Conservation (phyloP, 2,797 vertebrate species). For the Garrulus glandarius region DNA sequence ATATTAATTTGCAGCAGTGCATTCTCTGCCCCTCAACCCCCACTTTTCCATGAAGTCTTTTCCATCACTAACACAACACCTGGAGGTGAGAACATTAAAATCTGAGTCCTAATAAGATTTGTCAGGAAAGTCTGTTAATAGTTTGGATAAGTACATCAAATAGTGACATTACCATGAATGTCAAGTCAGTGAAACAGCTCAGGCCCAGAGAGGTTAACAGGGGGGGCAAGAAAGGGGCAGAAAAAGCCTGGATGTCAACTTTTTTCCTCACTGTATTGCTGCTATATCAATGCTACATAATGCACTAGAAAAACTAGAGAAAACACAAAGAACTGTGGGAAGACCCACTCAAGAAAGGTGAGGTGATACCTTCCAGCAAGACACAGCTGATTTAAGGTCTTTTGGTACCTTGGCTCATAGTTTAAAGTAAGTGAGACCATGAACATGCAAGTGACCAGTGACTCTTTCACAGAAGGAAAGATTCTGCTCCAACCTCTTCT, state of each 20-base stretch:
- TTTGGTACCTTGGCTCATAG: not conserved
- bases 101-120: not conserved
- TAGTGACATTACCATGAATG: not conserved
- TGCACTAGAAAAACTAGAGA: not conserved
- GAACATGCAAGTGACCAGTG: not conserved
- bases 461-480: not conserved
- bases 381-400: not conserved
- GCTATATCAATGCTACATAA: not conserved
- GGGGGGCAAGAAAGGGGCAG: not conserved
- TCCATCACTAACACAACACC: not conserved
- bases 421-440: not conserved
- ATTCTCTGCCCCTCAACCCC: not conserved
- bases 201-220: not conserved
- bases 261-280: not conserved
- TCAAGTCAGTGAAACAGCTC: not conserved
- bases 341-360: not conserved
- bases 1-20: not conserved
- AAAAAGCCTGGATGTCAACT: not conserved
- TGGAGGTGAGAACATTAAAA: not conserved
- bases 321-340: not conserved
- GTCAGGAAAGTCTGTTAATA: not conserved
- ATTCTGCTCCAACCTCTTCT: not conserved
- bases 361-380: not conserved
- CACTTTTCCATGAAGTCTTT: not conserved
- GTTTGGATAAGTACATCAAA: not conserved